A percentile compares a stretch with the other conserved stretches of the same genome.
Evolutionary conservation across 2,888 invertebrate species (phyloP).

Genomic region (Slavum lentiscoides): DNA sequence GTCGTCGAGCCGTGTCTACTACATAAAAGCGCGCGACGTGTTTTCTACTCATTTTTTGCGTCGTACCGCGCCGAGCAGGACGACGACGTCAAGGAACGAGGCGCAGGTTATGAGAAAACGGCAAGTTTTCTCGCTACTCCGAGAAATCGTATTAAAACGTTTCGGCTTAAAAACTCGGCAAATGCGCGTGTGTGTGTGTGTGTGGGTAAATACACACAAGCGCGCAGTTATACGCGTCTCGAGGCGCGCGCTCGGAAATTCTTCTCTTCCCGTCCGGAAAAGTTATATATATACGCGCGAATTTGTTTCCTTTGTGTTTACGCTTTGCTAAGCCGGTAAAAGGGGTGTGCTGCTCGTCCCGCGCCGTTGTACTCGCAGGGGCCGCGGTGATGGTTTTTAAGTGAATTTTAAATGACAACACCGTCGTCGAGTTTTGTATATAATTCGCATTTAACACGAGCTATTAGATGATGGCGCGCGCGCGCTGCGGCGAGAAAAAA

Average conservation of each 20-base stretch:
- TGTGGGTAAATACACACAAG: no score
- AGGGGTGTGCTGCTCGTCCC: conserved; percentile 26
- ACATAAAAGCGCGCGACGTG: neutral
- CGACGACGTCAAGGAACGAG: neutral
- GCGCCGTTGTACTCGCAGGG: neutral
- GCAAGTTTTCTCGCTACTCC: conserved; percentile 8
- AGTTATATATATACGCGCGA: conserved; percentile 27
- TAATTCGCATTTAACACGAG: conserved; percentile 52
- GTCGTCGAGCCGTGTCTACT: no score
- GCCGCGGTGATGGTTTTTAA: conserved; percentile 32
- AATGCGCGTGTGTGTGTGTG: neutral
- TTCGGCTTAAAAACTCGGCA: conserved; percentile 44
- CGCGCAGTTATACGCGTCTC: no score
- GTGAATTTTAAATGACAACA: conserved; percentile 53
- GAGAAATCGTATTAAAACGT: conserved; percentile 50
- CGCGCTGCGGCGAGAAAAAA: no score
- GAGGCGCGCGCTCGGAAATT: conserved; percentile 5
- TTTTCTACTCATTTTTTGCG: neutral
- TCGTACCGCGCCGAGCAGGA: neutral
- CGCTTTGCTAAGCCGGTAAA: conserved; percentile 53
- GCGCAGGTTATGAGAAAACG: conserved; percentile 41
- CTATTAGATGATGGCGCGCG: conserved; percentile 36
- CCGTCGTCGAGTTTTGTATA: conserved; percentile 36
- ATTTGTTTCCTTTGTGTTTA: conserved; percentile 49
- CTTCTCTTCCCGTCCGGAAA: conserved; percentile 29